A percentile compares a stretch with the other conserved stretches of the same genome.
Conservation (phyloP, 2,797 vertebrate species). For the Champsocephalus esox region DNA sequence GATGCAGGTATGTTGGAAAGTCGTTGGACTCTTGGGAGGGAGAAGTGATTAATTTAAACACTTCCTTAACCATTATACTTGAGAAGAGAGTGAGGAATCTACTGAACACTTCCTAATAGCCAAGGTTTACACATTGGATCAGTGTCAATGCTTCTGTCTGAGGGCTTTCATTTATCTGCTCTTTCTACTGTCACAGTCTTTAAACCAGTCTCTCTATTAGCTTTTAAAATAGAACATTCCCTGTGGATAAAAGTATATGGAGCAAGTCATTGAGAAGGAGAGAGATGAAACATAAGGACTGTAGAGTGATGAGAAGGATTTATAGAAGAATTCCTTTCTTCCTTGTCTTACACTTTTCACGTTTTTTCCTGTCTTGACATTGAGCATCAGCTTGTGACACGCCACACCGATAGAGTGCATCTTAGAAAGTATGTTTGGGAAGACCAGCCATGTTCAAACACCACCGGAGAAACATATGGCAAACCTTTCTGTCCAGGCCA, state of each 20-base stretch:
- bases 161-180: background rate
- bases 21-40: background rate
- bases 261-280: conserved; percentile 23
- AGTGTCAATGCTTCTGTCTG: background rate
- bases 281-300: background rate
- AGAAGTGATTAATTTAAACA: background rate
- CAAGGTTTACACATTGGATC: background rate
- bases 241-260: conserved; percentile 33
- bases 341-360: background rate
- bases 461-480: conserved; percentile 13
- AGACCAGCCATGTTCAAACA: background rate
- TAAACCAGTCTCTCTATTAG: conserved; percentile 22
- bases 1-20: background rate
- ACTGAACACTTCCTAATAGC: background rate
- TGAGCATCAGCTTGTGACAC: conserved; percentile 1
- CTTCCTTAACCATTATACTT: background rate
- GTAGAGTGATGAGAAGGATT: conserved; percentile 8
- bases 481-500: conserved; percentile 11
- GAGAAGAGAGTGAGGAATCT: background rate
- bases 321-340: background rate
- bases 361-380: background rate
- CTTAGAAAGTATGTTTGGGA: background rate
- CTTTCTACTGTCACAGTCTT: conserved; percentile 18
- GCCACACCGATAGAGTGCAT: background rate
- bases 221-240: conserved; percentile 44